These are phyloP conservation scores for Sebastes matsubarae DNA, from an alignment of 2,797 vertebrate species.

Conservation along the genomic window DNA sequence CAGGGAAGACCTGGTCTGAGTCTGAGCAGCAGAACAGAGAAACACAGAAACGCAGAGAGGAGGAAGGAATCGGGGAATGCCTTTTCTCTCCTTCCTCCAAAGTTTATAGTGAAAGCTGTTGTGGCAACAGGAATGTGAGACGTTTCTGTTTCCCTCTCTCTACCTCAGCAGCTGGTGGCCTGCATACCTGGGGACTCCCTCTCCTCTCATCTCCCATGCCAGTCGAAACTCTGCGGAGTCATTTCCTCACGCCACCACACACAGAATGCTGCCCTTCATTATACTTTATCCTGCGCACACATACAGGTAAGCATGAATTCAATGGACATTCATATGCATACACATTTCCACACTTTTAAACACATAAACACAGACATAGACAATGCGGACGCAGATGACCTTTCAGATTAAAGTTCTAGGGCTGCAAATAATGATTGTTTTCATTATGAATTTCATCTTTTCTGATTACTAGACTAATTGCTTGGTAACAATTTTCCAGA, in stretches of 20 bases:
- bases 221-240: slow-evolving; percentile 31
- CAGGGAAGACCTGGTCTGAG: slow-evolving; percentile 26
- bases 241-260: slow-evolving; percentile 1
- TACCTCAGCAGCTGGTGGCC: neutral
- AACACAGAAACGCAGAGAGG: slow-evolving; percentile 22
- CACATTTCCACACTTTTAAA: neutral
- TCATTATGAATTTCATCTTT: neutral
- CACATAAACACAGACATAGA: neutral
- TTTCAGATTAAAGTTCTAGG: neutral
- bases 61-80: slow-evolving; percentile 17
- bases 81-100: slow-evolving; percentile 30
- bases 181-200: slow-evolving; percentile 59
- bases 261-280: neutral
- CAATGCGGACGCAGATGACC: neutral
- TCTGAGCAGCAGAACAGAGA: neutral
- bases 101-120: slow-evolving; percentile 35
- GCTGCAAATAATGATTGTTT: neutral
- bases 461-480: neutral
- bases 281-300: neutral
- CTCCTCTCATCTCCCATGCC: slow-evolving; percentile 8
- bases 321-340: neutral
- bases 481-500: neutral
- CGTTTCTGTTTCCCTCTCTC: slow-evolving; percentile 5
- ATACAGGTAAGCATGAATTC: neutral
- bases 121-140: slow-evolving; percentile 31